Percentiles rank a stretch among this genome's conserved stretches.
phyloP scores from a whole-genome alignment of 2,113 vertebrate species.

The Leptodactylus fuscus region DNA sequence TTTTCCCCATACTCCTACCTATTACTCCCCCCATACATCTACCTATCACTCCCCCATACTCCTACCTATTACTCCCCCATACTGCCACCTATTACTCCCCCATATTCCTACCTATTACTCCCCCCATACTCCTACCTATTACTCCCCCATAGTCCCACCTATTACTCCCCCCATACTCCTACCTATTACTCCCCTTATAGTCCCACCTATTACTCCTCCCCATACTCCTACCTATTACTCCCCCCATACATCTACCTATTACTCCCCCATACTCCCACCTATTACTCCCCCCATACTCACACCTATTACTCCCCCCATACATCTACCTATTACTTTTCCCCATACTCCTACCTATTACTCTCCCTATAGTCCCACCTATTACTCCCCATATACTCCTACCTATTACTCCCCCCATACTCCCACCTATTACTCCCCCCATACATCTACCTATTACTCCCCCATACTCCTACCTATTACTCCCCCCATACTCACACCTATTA shows the following conservation, averaged over 20 bases:
- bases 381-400: no score
- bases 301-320: not conserved
- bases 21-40: no score
- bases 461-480: not conserved
- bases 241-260: not conserved
- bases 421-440: not conserved
- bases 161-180: not conserved
- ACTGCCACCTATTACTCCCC: no score
- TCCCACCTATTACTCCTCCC: conserved; percentile 4
- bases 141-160: not conserved
- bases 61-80: no score
- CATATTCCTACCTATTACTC: no score
- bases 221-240: not conserved
- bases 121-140: no score
- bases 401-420: no score
- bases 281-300: not conserved
- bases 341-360: no score
- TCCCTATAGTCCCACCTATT: not conserved
- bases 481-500: no score
- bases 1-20: no score
- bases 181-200: not conserved
- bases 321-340: no score
- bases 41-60: no score
- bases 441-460: not conserved
- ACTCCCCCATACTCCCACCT: not conserved